phyloP scores from a whole-genome alignment of 2,797 vertebrate genomes.

The Cryptoblepharus egeriae region DNA sequence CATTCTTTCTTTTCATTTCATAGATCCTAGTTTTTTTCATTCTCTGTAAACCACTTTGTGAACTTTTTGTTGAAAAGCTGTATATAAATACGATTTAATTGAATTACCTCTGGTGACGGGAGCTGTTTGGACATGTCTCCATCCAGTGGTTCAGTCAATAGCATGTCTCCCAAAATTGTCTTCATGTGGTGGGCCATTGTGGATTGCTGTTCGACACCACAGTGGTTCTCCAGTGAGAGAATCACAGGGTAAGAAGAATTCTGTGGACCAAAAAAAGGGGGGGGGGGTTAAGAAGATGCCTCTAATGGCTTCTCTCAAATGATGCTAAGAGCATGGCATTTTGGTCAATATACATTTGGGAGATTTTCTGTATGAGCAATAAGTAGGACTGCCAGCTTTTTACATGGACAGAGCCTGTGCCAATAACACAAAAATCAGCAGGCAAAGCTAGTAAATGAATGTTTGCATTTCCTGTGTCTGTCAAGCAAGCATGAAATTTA shows the following conservation, averaged over 20 bases:
- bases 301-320: not conserved
- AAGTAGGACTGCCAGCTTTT: not conserved
- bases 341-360: not conserved
- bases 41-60: too few relatives aligned
- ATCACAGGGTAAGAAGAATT: conserved; percentile 81
- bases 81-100: too few relatives aligned
- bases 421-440: not conserved
- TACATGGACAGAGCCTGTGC: not conserved
- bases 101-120: conserved; percentile 90
- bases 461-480: not conserved
- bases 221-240: conserved; percentile 97
- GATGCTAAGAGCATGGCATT: too few relatives aligned
- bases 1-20: too few relatives aligned
- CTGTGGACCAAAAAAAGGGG: conserved; percentile 47
- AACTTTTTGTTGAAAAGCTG: too few relatives aligned
- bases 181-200: conserved; percentile 90
- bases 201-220: conserved; percentile 92
- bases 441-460: not conserved
- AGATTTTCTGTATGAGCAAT: not conserved
- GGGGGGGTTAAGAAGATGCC: not conserved
- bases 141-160: conserved; percentile 83
- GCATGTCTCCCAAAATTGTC: conserved; percentile 87
- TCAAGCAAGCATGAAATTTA: not conserved
- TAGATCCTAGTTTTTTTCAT: too few relatives aligned
- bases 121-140: conserved; percentile 74